phyloP scores from a whole-genome alignment of 1,140 invertebrate species.

The Eupristina koningsbergeri region DNA sequence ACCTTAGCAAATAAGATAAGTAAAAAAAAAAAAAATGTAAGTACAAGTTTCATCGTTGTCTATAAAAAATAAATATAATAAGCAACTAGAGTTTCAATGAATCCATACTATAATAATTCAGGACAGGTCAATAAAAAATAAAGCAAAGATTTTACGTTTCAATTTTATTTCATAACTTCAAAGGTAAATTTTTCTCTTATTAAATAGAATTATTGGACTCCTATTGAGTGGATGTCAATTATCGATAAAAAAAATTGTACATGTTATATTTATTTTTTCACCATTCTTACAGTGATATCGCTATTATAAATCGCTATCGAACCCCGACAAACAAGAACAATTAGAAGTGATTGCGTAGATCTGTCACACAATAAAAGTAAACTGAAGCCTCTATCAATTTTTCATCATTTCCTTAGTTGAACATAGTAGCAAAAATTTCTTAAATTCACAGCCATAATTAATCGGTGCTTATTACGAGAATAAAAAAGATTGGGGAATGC shows the following conservation, averaged over 20 bases:
- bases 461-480: neutral
- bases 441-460: neutral
- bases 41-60: neutral
- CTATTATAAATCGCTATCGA: too few species aligned
- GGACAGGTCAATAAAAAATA: neutral
- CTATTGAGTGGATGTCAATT: neutral
- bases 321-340: too few species aligned
- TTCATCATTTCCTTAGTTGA: neutral
- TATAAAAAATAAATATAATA: neutral
- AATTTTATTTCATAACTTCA: neutral
- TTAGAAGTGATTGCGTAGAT: too few species aligned
- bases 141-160: neutral
- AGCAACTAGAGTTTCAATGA: too few species aligned
- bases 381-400: neutral
- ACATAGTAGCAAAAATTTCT: neutral
- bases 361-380: neutral
- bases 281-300: too few species aligned
- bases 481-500: neutral
- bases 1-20: too few species aligned
- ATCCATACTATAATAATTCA: neutral
- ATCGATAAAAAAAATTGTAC: neutral
- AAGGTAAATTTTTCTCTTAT: neutral
- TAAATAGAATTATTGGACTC: neutral
- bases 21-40: too few species aligned
- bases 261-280: too few species aligned